Percentiles rank a stretch among this genome's conserved stretches.
Evolutionary conservation across 2,113 vertebrate species (phyloP).

Genomic region (Poeciliopsis prolifica): DNA sequence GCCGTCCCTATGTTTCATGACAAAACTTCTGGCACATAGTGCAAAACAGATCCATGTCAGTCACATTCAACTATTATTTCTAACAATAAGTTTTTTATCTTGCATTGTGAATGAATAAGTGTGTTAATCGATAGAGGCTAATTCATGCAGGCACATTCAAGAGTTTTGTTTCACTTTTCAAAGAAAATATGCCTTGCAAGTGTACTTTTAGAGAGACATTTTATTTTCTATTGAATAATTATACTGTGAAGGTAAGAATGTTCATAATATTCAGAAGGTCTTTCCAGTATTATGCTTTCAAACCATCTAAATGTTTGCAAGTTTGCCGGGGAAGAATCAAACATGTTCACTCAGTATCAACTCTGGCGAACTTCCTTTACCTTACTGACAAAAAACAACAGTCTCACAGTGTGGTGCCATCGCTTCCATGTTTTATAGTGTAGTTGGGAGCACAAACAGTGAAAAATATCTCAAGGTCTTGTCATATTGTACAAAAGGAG

Average conservation of each 20-base stretch:
- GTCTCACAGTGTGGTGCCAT: background rate
- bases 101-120: too few relatives aligned
- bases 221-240: background rate
- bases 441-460: too few relatives aligned
- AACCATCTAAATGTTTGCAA: constrained; percentile 13
- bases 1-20: background rate
- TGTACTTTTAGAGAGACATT: constrained; percentile 23
- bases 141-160: too few relatives aligned
- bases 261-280: background rate
- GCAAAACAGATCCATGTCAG: background rate
- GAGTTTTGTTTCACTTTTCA: too few relatives aligned
- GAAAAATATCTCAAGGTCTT: too few relatives aligned
- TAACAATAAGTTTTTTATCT: background rate
- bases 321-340: background rate
- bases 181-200: constrained; percentile 11
- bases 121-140: too few relatives aligned
- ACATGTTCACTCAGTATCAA: constrained; percentile 1
- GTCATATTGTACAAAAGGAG: too few relatives aligned
- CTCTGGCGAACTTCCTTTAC: background rate
- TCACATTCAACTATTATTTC: background rate
- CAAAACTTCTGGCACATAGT: background rate
- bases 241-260: too few relatives aligned
- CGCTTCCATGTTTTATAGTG: background rate
- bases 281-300: constrained; percentile 17
- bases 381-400: background rate